Conservation (phyloP, 2,888 invertebrate species). For the Eupithecia abbreviata region DNA sequence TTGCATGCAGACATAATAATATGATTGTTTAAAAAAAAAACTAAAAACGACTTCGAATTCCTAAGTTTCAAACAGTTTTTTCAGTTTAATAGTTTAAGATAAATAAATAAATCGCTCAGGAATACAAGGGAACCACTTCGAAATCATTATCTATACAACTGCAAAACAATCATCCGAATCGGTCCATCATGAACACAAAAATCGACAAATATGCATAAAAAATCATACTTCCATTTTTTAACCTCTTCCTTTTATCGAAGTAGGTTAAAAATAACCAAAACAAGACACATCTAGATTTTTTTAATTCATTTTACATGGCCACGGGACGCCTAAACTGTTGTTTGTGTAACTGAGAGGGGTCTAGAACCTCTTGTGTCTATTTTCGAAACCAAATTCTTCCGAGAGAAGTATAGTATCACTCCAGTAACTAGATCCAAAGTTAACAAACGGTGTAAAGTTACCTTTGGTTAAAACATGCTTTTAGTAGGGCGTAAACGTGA, state of each 20-base stretch:
- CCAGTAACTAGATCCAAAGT: conserved; percentile 14
- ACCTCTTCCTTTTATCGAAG: no score
- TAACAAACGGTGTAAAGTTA: conserved; percentile 13
- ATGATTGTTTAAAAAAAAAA: no score
- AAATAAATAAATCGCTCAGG: background rate
- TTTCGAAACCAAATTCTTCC: background rate
- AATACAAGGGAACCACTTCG: no score
- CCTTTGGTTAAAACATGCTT: conserved; percentile 14
- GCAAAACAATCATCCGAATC: no score
- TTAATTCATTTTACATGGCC: background rate
- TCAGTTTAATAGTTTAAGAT: no score
- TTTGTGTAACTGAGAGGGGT: background rate
- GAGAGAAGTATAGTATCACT: background rate
- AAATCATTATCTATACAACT: no score
- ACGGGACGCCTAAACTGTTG: background rate
- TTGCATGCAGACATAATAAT: background rate
- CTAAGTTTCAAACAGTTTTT: no score
- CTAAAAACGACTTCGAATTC: no score
- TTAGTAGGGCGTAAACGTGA: conserved; percentile 7
- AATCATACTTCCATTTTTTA: no score
- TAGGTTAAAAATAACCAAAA: no score
- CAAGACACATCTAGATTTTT: background rate
- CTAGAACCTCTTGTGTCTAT: background rate
- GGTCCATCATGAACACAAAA: no score
- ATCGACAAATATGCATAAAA: no score